phyloP scores from a whole-genome alignment of 2,113 vertebrate species.

The Elachura formosa region DNA sequence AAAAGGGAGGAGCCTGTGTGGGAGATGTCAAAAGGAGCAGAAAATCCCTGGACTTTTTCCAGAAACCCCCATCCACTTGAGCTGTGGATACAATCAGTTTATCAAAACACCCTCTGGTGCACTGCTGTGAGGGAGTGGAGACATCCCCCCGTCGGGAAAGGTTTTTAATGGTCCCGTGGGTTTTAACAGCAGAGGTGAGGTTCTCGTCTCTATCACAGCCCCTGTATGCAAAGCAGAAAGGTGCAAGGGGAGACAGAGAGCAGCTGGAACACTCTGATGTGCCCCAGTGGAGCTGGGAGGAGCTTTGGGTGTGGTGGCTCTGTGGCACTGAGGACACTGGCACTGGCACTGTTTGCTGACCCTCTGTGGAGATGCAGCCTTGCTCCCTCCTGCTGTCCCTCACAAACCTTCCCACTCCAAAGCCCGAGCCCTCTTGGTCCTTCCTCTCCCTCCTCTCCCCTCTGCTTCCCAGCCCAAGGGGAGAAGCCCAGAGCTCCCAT shows the following conservation, averaged over 20 bases:
- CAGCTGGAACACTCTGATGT: not conserved
- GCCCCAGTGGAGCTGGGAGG: not conserved
- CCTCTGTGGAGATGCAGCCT: not conserved
- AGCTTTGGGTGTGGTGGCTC: not conserved
- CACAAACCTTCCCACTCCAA: not conserved
- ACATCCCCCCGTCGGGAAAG: fast-evolving
- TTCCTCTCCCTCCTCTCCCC: not conserved
- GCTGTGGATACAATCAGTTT: slow-evolving; percentile 15
- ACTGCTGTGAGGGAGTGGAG: not conserved
- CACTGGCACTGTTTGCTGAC: not conserved
- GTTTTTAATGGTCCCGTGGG: not conserved
- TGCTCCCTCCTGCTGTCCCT: not conserved
- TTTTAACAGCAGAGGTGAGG: not conserved
- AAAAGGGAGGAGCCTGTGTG: slow-evolving; percentile 15
- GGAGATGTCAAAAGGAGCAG: slow-evolving; percentile 34
- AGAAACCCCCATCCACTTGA: slow-evolving; percentile 54
- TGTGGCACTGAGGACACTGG: not conserved
- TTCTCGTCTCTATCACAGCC: not conserved
- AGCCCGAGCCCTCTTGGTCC: not conserved
- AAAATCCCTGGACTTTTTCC: slow-evolving; percentile 55
- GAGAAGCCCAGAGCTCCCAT: not conserved
- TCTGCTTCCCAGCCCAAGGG: not conserved
- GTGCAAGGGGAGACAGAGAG: not conserved
- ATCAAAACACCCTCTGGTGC: slow-evolving; percentile 42
- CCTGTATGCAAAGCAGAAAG: not conserved